Base-by-base conservation (phyloP, 2,113 vertebrate species). In the Dendropsophus ebraccatus region DNA sequence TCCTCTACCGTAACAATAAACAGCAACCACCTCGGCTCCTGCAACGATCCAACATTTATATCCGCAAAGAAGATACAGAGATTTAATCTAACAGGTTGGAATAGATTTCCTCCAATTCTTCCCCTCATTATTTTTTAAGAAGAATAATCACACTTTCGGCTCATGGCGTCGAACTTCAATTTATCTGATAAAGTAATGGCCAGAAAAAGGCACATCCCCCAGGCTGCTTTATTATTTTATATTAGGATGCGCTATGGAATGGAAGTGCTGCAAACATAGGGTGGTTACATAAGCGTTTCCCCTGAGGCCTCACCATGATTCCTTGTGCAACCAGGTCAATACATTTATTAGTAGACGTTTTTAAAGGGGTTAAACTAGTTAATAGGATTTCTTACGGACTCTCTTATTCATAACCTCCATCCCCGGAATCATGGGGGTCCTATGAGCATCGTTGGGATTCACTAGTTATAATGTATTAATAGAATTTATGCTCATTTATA, bases 111-210 rank as follows among this genome's bases (percentile, higher is more conserved):
- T 35, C 28, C 9, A 35, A 0, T 45, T 45, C 2, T 47, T 25
- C n/a, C 5, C 67, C 25, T 76, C 45, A 49, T 75, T 75, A 47
- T 75, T 25, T 75, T n/a, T 49, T 49, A 49, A 75, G 30, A 35
- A 5, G 23, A 75, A 75, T 41, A 47, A 16, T 14, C 45, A 28
- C 37, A 47, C 23, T 25, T 49, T 13, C n/a, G 14, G 37, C 23
- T n/a, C 23, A 41, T 49, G 12, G 13, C 4, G 37, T 74, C 21
- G 25, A 17, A 23, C 16, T 74, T 74, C 23, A n/a, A 74, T 47
- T 74, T 74, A 74, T 47, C 5, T 0, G 23, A n/a, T 49, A 74
- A 47, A 28, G 72, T 25, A 28, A 75, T 6, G 2, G 14, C 11
- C 13, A 50, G 13, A 25, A 74, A 47, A 74, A 74, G 25, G 12